Base-by-base conservation (phyloP, 2,888 invertebrate species). In the Galerucella pusilla region DNA sequence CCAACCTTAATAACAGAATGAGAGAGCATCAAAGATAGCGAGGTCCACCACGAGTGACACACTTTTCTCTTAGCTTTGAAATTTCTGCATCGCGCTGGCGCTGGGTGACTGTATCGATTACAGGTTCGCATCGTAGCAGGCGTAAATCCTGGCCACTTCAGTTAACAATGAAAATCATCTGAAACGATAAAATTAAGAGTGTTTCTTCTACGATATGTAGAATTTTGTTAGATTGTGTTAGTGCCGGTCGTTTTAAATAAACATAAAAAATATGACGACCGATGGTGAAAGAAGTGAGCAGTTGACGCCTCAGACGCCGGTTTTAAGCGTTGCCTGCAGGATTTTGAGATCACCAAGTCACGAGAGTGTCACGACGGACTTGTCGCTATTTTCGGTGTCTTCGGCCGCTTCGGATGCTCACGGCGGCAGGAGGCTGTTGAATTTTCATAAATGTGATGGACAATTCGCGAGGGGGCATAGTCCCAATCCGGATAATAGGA, bases 301-400 rank as follows among this genome's bases (percentile, higher is more conserved):
- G 54, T 72, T 76, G 75, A 74, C 80, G 42, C 87, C 88, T 4
- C 90, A 90, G 80, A 89, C 89, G 61, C 89, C 90, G 11, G 88
- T 88, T 14, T 83, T 90, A 78, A 89, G 88, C 80, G 90, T 90
- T 66, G 85, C 90, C 80, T 91, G 91, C 83, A 91, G 93, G 76
- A 92, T 93, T 88, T 86, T 92, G 77, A 90, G 95, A 69, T 95
- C 95, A 1, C 95, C 95, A 6, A 94, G 94, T 20, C 94, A 94
- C 88, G 95, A 96, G 88, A 94, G 94, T 20, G 94, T 95, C 81
- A 94, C 94, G 14, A 95, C 95, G 0, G 95, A 95, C 87, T 88
- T 95, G 70, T 95, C 94, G 0, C 88, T 95, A 75, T 94, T 95
- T 88, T 94, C 94, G 54, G 91, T 91, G 76, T 91, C 91, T 9